Percentiles rank a stretch among this genome's conserved stretches.
These are phyloP conservation scores for Cyprinodon variegatus DNA, from an alignment of 2,113 vertebrate genomes.

Conservation along the genomic window DNA sequence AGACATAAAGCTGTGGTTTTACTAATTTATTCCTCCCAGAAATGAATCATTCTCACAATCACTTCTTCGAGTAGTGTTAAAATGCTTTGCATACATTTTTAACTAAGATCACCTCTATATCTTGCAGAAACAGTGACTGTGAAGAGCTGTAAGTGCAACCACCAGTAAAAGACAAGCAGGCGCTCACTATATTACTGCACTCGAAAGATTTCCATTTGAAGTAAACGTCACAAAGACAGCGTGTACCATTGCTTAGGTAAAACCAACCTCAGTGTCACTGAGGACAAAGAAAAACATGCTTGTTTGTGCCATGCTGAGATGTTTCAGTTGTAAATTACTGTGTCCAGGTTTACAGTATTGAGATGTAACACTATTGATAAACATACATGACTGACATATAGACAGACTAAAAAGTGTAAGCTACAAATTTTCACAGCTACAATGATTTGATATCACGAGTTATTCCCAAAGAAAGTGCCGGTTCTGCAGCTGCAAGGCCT, in stretches of 20 bases:
- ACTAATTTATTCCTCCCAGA: conserved; percentile 57
- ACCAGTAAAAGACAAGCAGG: conserved; percentile 28
- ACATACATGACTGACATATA: conserved; percentile 26
- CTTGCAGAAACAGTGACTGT: conserved; percentile 21
- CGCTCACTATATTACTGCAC: conserved; percentile 22
- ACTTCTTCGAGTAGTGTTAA: conserved; percentile 38
- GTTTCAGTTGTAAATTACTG: conserved; percentile 26
- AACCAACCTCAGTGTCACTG: conserved; percentile 2
- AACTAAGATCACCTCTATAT: conserved; percentile 5
- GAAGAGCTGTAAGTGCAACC: conserved; percentile 13
- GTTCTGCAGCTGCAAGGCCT: neutral
- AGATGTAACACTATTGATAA: conserved; percentile 37
- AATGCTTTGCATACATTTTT: neutral
- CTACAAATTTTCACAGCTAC: conserved; percentile 38
- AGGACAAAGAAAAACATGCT: conserved; percentile 40
- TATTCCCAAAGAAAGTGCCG: neutral
- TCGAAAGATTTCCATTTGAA: conserved; percentile 4
- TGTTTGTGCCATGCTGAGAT: conserved; percentile 44
- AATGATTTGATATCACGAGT: conserved; percentile 23
- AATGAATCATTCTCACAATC: conserved; percentile 34
- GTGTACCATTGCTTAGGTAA: conserved; percentile 12
- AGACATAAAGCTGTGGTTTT: conserved; percentile 1
- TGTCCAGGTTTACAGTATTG: conserved; percentile 35
- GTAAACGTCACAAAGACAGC: neutral
- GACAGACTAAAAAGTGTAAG: conserved; percentile 12